Percentiles rank a stretch among this genome's conserved stretches.
phyloP scores from a whole-genome alignment of 2,797 vertebrate species.

The Pseudopleuronectes americanus region DNA sequence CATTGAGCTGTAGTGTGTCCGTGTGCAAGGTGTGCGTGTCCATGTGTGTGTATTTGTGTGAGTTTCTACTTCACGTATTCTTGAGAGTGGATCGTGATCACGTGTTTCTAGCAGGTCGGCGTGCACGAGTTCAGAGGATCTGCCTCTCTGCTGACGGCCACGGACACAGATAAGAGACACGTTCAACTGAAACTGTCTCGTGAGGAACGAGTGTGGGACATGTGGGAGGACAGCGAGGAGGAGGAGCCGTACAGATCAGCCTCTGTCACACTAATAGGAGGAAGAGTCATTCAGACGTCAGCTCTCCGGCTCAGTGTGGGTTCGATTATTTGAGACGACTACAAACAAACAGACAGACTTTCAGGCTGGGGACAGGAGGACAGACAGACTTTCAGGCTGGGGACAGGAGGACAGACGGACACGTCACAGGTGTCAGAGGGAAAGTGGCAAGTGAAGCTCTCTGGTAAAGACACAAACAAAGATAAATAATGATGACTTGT shows the following conservation, averaged over 20 bases:
- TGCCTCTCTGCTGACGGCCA: slow-evolving; percentile 19
- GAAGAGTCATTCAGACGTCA: background rate
- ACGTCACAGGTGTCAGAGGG: rapidly evolving
- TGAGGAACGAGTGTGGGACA: slow-evolving; percentile 36
- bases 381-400: no score
- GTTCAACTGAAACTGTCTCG: slow-evolving; percentile 39
- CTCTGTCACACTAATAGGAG: no score
- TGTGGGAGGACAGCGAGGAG: slow-evolving; percentile 45
- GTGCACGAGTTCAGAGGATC: no score
- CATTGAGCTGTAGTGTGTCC: background rate
- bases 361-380: no score
- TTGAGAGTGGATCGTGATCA: background rate
- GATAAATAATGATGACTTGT: no score
- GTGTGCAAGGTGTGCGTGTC: background rate
- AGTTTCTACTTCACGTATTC: background rate
- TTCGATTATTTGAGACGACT: background rate
- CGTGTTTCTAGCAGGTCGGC: background rate
- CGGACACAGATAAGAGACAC: slow-evolving; percentile 15
- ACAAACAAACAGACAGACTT: background rate
- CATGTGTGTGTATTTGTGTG: background rate
- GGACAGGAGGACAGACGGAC: no score
- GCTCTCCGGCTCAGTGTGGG: slow-evolving; percentile 1
- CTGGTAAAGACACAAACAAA: no score
- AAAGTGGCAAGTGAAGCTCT: no score
- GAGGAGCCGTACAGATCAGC: slow-evolving; percentile 3